Evolutionary conservation across 2,113 vertebrate genomes (phyloP).

Genomic region (Butastur rufipennis): DNA sequence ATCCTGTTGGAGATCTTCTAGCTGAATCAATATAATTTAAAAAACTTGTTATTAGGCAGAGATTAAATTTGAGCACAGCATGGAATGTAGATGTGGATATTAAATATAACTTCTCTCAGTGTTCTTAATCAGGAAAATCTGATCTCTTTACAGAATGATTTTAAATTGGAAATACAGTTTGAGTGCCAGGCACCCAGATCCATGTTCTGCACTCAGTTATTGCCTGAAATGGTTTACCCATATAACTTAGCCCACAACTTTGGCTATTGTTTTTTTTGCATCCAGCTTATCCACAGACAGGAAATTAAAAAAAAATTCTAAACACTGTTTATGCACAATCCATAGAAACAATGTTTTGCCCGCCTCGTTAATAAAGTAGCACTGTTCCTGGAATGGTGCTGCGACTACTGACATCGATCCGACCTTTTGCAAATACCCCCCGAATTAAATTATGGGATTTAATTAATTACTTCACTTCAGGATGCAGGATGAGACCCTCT

Average conservation of each 20-base stretch:
- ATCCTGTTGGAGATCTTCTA: neutral
- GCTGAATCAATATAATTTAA: neutral
- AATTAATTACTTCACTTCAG: neutral
- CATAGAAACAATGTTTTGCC: conserved; percentile 18
- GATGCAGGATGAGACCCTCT: neutral
- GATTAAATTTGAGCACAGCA: neutral
- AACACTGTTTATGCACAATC: neutral
- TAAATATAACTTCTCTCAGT: conserved; percentile 23
- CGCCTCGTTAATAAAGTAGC: neutral
- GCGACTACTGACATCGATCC: neutral
- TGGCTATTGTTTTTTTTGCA: neutral
- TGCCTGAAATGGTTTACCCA: neutral
- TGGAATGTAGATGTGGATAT: conserved; percentile 44
- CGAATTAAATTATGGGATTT: neutral
- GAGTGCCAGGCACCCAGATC: neutral
- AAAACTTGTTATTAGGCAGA: neutral
- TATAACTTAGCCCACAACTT: neutral
- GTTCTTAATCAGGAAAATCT: conserved; percentile 50
- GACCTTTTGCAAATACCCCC: neutral
- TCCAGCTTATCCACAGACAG: conserved; percentile 14
- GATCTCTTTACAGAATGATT: conserved; percentile 13
- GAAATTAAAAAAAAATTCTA: conserved; percentile 46
- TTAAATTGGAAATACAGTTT: conserved; percentile 11
- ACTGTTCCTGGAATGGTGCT: neutral
- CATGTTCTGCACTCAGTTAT: neutral